Conservation (phyloP, 2,113 vertebrate genomes). For the Prolemur simus region DNA sequence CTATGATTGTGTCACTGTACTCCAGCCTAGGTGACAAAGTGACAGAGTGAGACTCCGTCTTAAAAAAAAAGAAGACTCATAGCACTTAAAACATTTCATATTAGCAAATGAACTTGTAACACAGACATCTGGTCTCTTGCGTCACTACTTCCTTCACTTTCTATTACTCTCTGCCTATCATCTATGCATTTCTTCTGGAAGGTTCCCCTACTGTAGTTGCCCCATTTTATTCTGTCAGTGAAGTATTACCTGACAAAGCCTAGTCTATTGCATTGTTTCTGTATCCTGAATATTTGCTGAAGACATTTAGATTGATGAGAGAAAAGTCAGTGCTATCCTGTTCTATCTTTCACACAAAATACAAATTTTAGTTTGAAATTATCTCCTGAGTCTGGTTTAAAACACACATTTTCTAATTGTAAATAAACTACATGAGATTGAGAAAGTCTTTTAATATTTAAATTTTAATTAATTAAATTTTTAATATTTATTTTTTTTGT, state of each 20-base stretch:
- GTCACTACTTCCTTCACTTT: neutral
- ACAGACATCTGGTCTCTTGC: neutral
- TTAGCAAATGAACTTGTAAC: neutral
- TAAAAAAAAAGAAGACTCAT: neutral
- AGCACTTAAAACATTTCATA: neutral
- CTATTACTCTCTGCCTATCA: neutral
- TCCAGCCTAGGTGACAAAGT: no score
- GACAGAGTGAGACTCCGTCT: no score
- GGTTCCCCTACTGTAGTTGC: neutral
- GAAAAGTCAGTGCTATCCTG: neutral
- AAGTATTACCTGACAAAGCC: neutral
- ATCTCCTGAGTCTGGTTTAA: neutral
- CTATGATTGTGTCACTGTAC: no score
- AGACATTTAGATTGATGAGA: neutral
- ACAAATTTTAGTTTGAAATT: neutral
- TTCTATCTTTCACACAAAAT: neutral
- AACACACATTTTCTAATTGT: neutral
- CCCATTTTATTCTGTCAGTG: neutral
- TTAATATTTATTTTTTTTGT: neutral
- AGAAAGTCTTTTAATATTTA: neutral
- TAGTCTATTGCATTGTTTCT: neutral
- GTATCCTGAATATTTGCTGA: neutral
- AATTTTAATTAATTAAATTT: no score
- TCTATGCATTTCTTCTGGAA: neutral
- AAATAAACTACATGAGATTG: neutral